Evolutionary conservation across 2,113 vertebrate genomes (phyloP).

Genomic region (Crotophaga sulcirostris): DNA sequence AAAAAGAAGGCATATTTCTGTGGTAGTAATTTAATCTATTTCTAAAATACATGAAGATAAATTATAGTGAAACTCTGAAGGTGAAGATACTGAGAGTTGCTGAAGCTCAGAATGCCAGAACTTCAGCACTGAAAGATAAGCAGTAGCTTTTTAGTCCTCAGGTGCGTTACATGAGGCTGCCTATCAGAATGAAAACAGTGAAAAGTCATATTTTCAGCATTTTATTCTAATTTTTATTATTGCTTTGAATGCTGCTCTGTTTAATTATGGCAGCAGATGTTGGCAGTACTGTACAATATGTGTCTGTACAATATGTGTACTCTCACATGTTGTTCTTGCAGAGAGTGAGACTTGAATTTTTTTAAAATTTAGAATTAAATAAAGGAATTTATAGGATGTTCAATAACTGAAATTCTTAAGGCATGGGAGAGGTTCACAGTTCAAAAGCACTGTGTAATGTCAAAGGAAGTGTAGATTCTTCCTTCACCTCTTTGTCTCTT

Average conservation of each 20-base stretch:
- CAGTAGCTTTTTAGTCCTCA: background rate
- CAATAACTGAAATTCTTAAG: background rate
- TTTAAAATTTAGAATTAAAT: slow-evolving; percentile 9
- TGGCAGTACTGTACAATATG: slow-evolving; percentile 12
- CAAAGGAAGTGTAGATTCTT: background rate
- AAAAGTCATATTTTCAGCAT: background rate
- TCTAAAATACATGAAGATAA: background rate
- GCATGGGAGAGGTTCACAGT: background rate
- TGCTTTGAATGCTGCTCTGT: background rate
- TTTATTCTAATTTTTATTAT: slow-evolving; percentile 6
- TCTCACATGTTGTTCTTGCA: slow-evolving; percentile 44
- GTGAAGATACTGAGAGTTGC: background rate
- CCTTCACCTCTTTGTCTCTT: background rate
- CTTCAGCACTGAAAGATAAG: background rate
- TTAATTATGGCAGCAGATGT: slow-evolving; percentile 46
- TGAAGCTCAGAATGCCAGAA: background rate
- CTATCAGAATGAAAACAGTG: background rate
- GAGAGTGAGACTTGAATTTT: background rate
- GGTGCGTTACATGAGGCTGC: background rate
- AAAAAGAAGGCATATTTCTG: background rate
- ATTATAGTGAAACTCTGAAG: background rate
- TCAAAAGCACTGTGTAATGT: background rate
- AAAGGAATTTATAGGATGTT: background rate
- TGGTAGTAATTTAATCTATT: background rate
- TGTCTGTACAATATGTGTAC: slow-evolving; percentile 25